Percentiles rank a stretch among this genome's conserved stretches.
These are phyloP conservation scores for Leptinotarsa defecta DNA, from an alignment of 1,140 invertebrate genomes.

Conservation along the genomic window DNA sequence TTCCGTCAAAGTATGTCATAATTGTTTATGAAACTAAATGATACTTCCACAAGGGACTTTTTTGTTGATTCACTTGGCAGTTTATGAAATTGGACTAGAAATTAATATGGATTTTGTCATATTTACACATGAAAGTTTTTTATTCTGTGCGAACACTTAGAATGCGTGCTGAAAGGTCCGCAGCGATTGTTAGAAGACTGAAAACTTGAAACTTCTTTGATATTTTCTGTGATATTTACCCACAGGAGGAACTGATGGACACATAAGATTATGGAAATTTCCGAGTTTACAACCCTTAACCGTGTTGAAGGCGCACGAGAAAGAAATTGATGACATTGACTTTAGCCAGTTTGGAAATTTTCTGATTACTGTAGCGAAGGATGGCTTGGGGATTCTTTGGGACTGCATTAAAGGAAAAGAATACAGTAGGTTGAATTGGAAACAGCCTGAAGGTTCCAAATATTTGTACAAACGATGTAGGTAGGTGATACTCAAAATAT, in stretches of 20 bases:
- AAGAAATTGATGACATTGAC: constrained; percentile 91
- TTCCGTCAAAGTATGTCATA: no score
- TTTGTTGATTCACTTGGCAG: no score
- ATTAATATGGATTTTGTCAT: no score
- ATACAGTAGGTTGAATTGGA: constrained; percentile 72
- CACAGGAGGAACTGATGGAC: constrained; percentile 80
- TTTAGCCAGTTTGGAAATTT: constrained; percentile 77
- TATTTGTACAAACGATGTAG: constrained; percentile 85
- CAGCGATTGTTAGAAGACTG: not conserved
- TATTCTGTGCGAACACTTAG: no score
- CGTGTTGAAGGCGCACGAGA: constrained; percentile 74
- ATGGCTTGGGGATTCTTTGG: constrained; percentile 84
- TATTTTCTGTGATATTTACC: not conserved
- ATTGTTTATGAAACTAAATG: no score
- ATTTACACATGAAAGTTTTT: no score
- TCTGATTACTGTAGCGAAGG: constrained; percentile 80
- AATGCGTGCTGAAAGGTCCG: no score
- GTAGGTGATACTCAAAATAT: constrained; percentile 53
- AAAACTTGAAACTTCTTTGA: not conserved
- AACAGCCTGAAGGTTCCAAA: constrained; percentile 70
- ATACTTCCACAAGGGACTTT: no score
- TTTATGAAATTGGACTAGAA: no score
- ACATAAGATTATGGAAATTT: constrained; percentile 86
- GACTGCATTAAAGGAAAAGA: constrained; percentile 67
- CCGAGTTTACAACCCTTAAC: constrained; percentile 69